Base-by-base conservation (phyloP, 23 tunicate species). In the Styela plicata region DNA sequence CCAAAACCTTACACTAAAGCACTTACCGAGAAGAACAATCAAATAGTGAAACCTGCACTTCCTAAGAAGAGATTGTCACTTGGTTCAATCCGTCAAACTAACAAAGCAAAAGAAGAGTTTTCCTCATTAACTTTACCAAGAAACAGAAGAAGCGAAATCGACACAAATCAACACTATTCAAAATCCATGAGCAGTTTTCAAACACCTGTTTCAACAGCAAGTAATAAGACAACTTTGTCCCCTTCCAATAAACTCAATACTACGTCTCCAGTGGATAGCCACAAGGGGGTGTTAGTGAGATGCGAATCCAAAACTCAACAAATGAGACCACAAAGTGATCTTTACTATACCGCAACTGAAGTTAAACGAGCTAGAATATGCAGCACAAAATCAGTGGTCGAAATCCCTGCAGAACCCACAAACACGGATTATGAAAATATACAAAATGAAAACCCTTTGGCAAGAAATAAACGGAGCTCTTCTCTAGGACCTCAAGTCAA, bases 331-430 rank as follows among this genome's bases (percentile, higher is more conserved):
- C 66, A 52, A 52, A 77, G 67, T 31, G 66, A 62, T 24, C 19
- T 52, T 18, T 22, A 52, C 19, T 77, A 25, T 44, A 73, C 36
- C 24, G 29, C 78, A 1, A 73, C 69, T 10, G 37, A 83, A 63
- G 81, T 83, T 3, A 83, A 83, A 83, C 80, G 80, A 0, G 87
- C 87, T 2, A 69, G 87, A 53, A 74, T 83, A 74, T 63, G 53
- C 24, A 83, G 81, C 62, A 83, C 87, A 3, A 24, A 22, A 24
- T 73, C 78, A 23, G 44, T 73, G 20, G n/a, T 31, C 0, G 78
- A 73, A 31, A 30, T 31, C 24, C 25, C 78, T 16, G 16, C 52
- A 18, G 17, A 52, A 33, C 52, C 19, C 10, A 24, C 0, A 18
- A 23, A 73, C 52, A 33, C 52, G 52, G 78, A 73, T 16, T 73